Evolutionary conservation across 2,888 invertebrate species (phyloP).

Genomic region (Seira musarum): DNA sequence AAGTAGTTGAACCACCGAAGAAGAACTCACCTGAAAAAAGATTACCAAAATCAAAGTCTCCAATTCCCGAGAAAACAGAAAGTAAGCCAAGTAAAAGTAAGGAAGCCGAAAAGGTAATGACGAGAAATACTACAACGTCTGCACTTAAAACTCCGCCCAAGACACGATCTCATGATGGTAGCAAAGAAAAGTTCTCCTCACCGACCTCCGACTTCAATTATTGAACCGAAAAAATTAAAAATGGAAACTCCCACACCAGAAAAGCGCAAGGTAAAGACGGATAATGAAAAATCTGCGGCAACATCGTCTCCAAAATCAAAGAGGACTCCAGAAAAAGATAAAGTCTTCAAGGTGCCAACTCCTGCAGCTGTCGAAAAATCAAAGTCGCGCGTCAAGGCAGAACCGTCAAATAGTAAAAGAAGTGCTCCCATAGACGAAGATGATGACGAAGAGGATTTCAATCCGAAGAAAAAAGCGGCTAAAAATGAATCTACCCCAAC

Average conservation of each 20-base stretch:
- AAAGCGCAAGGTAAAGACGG: background rate
- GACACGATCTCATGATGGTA: conserved; percentile 19
- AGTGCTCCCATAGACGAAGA: conserved; percentile 23
- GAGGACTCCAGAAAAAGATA: conserved; percentile 15
- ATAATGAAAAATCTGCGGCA: background rate
- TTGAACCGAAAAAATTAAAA: conserved; percentile 29
- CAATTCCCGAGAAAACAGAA: conserved; percentile 35
- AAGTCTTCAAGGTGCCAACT: conserved; percentile 16
- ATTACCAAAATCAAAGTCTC: background rate
- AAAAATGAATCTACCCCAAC: background rate
- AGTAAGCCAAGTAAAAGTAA: conserved; percentile 71
- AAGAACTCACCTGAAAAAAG: too few relatives aligned
- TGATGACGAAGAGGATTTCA: conserved; percentile 49
- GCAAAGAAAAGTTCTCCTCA: conserved; percentile 16
- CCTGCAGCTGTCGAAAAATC: conserved; percentile 28
- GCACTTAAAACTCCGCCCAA: conserved; percentile 22
- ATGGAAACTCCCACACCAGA: conserved; percentile 23
- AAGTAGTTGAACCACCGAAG: too few relatives aligned
- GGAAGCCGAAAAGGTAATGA: background rate
- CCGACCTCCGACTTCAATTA: background rate
- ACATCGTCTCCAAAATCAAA: background rate
- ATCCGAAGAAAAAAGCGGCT: conserved; percentile 45
- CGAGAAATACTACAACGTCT: background rate
- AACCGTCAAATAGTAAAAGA: conserved; percentile 13
- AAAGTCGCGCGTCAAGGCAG: conserved; percentile 1